Evolutionary conservation across 1,140 invertebrate genomes (phyloP), one percentile per base, ranked within the genome.

Genomic region (Druon quercuslanigerum): DNA sequence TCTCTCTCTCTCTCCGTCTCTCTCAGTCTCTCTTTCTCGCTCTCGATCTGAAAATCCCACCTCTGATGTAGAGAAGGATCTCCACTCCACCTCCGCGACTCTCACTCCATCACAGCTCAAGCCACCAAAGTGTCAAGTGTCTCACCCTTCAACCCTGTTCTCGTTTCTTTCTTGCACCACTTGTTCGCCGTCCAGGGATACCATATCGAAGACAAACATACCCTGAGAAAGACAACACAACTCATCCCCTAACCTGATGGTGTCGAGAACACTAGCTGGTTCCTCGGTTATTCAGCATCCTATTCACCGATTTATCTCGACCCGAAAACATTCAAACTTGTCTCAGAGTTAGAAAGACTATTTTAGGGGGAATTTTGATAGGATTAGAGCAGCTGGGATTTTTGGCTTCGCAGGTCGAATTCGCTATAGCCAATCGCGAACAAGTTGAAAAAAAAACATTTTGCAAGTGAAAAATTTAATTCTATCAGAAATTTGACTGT

Each of bases 81-180:
- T 57, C 79, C 82, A 51, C 72, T 82, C 74, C 57, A 72, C 82
- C 77, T 83, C 74, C 76, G 74, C 79, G 72, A 80, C 77, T 82
- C 74, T 75, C 76, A 75, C 81, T 87, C 87, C 86, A 88, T 88
- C 88, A 86, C 51, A 73, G 81, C 78, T 77, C 51, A 75, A 84
- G 85, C 84, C 86, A 87, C 79, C 85, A 66, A 85, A 87, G 84
- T 90, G 86, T 87, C 87, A 90, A 89, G 85, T 87, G 85, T 86
- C 82, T 80, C 81, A 82, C 74, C 78, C 73, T 79, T 73, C 76
- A 78, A 74, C 74, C 76, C 74, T 71, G 52, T 19, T 51, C 74
- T 71, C 78, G 76, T 76, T 77, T 82, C 74, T 60, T 72, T 74
- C 74, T 77, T n/a, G 60, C 56, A 76, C 76, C 52, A 57, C 52